Evolutionary conservation across 2,113 vertebrate genomes (phyloP).

Genomic region (Erythrocercus mccallii): DNA sequence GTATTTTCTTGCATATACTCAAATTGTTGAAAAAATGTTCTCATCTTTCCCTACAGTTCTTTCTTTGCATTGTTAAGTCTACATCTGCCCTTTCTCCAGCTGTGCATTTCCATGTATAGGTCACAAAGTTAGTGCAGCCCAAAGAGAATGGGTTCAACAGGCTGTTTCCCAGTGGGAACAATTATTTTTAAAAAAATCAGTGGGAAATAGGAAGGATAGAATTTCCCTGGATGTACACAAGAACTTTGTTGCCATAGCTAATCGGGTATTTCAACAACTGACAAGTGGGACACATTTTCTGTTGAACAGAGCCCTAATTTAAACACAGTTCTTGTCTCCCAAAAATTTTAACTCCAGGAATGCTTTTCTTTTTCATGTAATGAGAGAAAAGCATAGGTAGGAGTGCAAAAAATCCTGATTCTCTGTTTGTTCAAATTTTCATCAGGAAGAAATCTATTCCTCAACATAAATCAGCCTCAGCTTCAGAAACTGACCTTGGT

Average conservation of each 20-base stretch:
- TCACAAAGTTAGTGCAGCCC: background rate
- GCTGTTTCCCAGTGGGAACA: slow-evolving; percentile 25
- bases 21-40: background rate
- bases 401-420: background rate
- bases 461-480: background rate
- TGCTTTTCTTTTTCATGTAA: background rate
- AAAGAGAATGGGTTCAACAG: background rate
- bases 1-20: background rate
- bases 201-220: background rate
- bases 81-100: background rate
- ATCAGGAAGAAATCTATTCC: background rate
- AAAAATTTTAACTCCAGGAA: background rate
- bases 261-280: background rate
- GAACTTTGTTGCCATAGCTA: background rate
- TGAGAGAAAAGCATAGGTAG: background rate
- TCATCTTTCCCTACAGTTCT: background rate
- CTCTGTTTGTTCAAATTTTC: background rate
- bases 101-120: background rate
- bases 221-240: background rate
- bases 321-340: background rate
- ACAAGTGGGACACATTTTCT: background rate
- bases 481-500: background rate
- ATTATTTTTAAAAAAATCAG: background rate
- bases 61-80: background rate
- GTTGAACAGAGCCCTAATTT: background rate